Base-by-base conservation (phyloP, 1,140 invertebrate genomes). In the Aphelinus atriplicis region DNA sequence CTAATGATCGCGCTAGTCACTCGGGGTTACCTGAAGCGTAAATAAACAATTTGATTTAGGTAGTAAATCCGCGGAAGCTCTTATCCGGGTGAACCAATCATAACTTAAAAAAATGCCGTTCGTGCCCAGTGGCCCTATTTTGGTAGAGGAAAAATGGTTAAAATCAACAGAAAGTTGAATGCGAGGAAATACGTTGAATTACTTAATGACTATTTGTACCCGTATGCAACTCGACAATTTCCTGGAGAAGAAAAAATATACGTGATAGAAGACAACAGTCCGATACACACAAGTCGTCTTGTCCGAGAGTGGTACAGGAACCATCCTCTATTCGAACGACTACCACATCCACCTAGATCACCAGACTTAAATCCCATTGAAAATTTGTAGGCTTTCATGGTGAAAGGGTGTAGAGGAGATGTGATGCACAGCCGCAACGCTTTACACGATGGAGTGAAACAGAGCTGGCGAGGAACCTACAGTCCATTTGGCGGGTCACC, bases 381-480 rank as follows among this genome's bases (percentile, higher is more conserved):
- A 48, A 83, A 83, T 47, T 74, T 84, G 1, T 84, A 80, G 80
- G 76, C 65, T 1, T 66, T 69, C 69, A 81, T 80, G 67, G 56
- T 60, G 9, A 56, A 72, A 3, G 10, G 68, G 3, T 42, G 53
- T n/a, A 53, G 1, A 53, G 4, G 51, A 53, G 4, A 53, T 4
- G 4, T 6, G 9, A 9, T 4, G 4, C 4, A 53, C 51, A 9
- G 9, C 51, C 4, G 4, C 4, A 9, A 53, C 9, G 4, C 4
- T 53, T 9, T 53, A 6, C 4, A 9, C 4, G 9, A 53, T 53
- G 0, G 4, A 6, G 9, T 53, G 4, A 53, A 53, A 6, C 51
- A 53, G 9, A 53, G 9, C 4, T 53, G 51, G 51, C 51, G 51
- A 60, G 94, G 93, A 2, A 94, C 93, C n/a, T n/a, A n/a, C n/a